Conservation (phyloP, 2,113 vertebrate genomes). For the Planiliza haematocheilus region DNA sequence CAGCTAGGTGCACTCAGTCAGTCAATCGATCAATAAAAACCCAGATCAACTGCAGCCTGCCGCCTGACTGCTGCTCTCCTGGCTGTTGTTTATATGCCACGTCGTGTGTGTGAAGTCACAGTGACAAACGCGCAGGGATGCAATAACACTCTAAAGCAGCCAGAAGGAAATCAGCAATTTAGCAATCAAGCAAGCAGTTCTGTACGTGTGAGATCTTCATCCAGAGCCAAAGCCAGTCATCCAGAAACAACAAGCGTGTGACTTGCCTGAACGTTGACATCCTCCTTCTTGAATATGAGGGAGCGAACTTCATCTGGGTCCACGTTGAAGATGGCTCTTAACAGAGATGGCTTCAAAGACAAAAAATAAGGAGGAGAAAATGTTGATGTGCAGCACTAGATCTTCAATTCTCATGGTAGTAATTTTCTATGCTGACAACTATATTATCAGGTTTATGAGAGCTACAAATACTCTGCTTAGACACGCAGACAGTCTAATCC, state of each 20-base stretch:
- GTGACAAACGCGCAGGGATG: neutral
- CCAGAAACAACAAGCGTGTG: neutral
- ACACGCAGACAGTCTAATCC: conserved; percentile 35
- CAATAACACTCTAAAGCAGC: neutral
- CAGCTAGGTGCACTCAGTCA: conserved; percentile 29
- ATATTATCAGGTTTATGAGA: conserved; percentile 45
- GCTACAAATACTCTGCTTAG: conserved; percentile 11
- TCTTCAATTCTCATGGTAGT: conserved; percentile 21
- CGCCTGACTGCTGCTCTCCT: conserved; percentile 29
- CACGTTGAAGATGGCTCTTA: conserved; percentile 98
- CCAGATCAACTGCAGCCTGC: conserved; percentile 39
- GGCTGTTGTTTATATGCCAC: neutral
- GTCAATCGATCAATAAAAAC: conserved; percentile 32
- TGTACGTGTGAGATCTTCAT: neutral
- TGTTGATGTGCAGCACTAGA: conserved; percentile 4
- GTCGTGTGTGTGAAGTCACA: conserved; percentile 1
- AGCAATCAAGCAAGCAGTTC: neutral
- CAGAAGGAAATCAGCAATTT: neutral
- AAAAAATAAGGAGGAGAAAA: conserved; percentile 7
- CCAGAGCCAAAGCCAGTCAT: neutral
- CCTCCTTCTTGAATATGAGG: conserved; percentile 99
- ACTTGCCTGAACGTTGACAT: conserved; percentile 97
- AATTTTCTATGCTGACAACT: conserved; percentile 43
- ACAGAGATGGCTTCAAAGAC: conserved; percentile 89
- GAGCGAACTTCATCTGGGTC: conserved; percentile 97